phyloP scores from a whole-genome alignment of 30 jellyfish, hydroid and myxozoan species.

The Turritopsis rubra region DNA sequence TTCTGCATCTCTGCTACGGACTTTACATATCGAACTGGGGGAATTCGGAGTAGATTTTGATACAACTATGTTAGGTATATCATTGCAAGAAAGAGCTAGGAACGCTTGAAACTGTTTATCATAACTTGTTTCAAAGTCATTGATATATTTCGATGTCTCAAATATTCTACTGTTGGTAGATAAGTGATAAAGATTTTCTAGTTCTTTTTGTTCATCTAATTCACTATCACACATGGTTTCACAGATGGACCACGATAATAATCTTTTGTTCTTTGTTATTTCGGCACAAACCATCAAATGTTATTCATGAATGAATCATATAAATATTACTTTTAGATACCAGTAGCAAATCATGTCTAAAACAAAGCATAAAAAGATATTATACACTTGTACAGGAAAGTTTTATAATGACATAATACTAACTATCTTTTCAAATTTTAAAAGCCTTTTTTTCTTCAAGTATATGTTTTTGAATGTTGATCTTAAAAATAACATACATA shows the following conservation, averaged over 20 bases:
- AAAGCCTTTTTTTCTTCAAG: neutral
- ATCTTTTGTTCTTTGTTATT: neutral
- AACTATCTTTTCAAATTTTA: no score
- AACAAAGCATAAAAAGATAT: neutral
- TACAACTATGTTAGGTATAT: conserved; percentile 6
- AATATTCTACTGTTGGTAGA: neutral
- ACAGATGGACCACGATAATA: neutral
- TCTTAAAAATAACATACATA: neutral
- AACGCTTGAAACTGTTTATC: neutral
- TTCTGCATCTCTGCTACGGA: neutral
- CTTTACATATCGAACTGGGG: neutral
- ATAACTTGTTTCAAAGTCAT: neutral
- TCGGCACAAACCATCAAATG: neutral
- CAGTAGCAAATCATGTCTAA: neutral
- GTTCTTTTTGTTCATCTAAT: conserved; percentile 5
- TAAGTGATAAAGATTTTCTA: neutral
- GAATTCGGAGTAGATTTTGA: conserved; percentile 8
- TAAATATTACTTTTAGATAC: neutral
- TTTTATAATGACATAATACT: no score
- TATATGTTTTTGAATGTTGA: no score
- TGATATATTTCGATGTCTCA: neutral
- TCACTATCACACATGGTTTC: neutral
- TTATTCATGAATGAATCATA: neutral
- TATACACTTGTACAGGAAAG: neutral
- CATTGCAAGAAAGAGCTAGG: neutral